Conservation (phyloP, 2,797 vertebrate genomes). For the Microctenopoma stevenorrisi region DNA sequence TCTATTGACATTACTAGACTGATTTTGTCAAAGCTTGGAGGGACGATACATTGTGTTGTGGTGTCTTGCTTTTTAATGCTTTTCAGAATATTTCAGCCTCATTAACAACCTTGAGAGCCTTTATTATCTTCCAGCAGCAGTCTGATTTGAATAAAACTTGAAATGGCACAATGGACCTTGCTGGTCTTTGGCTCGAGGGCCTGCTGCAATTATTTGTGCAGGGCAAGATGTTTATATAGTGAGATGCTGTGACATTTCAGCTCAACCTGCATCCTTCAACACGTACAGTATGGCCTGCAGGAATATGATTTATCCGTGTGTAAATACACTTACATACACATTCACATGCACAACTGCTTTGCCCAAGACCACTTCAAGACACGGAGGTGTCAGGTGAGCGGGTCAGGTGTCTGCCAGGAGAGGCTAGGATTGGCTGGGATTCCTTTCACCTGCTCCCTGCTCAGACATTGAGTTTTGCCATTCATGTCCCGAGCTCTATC, state of each 20-base stretch:
- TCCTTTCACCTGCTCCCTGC: too few relatives aligned
- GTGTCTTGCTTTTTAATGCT: conserved; percentile 13
- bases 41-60: background rate
- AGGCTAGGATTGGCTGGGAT: too few relatives aligned
- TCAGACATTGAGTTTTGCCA: too few relatives aligned
- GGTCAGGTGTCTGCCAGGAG: too few relatives aligned
- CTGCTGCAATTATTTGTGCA: conserved; percentile 17
- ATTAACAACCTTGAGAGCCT: conserved; percentile 16
- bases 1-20: background rate
- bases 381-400: too few relatives aligned
- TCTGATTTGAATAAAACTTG: conserved; percentile 25
- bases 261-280: background rate
- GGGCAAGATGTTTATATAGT: conserved; percentile 21
- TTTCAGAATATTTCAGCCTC: background rate
- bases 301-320: background rate
- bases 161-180: conserved; percentile 1
- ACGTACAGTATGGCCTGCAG: background rate
- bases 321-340: background rate
- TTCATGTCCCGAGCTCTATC: too few relatives aligned
- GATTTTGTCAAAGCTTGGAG: background rate
- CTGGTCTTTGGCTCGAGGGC: conserved; percentile 9
- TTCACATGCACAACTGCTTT: too few relatives aligned
- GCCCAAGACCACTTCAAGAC: too few relatives aligned
- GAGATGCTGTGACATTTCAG: conserved; percentile 16
- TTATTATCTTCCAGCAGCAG: conserved; percentile 4